These are phyloP conservation scores for Bufo bufo DNA, from an alignment of 2,113 vertebrate genomes.

Conservation along the genomic window DNA sequence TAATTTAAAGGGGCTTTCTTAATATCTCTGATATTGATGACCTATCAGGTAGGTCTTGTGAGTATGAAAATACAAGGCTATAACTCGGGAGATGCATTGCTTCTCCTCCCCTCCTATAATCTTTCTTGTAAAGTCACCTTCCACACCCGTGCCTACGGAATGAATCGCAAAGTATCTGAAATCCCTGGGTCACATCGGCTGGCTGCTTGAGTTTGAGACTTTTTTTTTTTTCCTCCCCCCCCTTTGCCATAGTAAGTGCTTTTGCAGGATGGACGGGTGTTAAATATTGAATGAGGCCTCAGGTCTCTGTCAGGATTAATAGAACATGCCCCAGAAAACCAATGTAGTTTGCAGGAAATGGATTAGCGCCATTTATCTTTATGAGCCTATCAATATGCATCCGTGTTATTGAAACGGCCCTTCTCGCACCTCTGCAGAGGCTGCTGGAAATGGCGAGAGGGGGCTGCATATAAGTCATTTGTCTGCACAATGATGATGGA, in stretches of 20 bases:
- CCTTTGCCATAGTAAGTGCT: conserved; percentile 1
- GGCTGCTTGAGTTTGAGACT: not conserved
- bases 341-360: conserved; percentile 27
- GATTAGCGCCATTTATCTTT: conserved; percentile 35
- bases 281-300: conserved; percentile 44
- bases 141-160: not conserved
- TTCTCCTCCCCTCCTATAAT: not conserved
- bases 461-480: not conserved
- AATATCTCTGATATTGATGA: no score
- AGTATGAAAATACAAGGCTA: no score
- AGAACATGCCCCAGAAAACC: conserved; percentile 40
- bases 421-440: not conserved
- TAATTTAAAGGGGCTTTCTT: no score
- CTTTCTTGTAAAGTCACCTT: not conserved
- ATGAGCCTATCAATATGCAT: conserved; percentile 48
- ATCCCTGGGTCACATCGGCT: not conserved
- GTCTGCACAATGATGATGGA: not conserved
- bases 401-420: conserved; percentile 40
- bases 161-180: not conserved
- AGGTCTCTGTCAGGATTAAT: conserved; percentile 32
- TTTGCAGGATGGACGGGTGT: not conserved
- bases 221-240: not conserved
- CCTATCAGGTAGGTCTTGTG: no score
- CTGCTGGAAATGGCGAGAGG: conserved; percentile 3
- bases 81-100: not conserved